These are phyloP conservation scores for Phoenicopterus ruber DNA, from an alignment of 2,113 vertebrate genomes.

Conservation along the genomic window DNA sequence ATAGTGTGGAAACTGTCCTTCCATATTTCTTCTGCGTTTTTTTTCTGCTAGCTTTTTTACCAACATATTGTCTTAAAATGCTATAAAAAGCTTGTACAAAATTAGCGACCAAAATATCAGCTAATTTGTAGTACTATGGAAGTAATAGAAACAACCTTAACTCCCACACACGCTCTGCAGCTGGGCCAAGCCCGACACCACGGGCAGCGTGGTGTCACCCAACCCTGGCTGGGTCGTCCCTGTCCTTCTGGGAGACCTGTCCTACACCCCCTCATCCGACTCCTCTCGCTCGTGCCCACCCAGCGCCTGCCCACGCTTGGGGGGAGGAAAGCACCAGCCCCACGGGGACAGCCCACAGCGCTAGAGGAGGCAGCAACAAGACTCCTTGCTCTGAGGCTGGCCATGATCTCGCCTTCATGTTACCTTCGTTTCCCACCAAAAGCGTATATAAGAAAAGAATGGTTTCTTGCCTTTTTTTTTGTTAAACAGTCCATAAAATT, in stretches of 20 bases:
- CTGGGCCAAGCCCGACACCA: accelerated
- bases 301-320: accelerated
- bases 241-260: not conserved
- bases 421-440: not conserved
- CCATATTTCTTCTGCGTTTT: not conserved
- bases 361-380: not conserved
- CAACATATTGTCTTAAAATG: not conserved
- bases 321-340: not conserved
- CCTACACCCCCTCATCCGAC: not conserved
- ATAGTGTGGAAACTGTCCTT: not conserved
- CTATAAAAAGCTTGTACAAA: not conserved
- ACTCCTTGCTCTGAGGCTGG: not conserved
- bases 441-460: not conserved
- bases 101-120: not conserved
- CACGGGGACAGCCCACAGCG: accelerated
- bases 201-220: not conserved
- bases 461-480: not conserved
- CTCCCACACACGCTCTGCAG: not conserved
- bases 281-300: not conserved
- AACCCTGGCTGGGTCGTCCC: not conserved
- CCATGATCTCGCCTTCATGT: not conserved
- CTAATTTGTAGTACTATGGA: not conserved
- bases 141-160: not conserved
- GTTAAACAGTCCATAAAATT: not conserved
- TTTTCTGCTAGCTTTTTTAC: not conserved